A percentile compares a stretch with the other conserved stretches of the same genome.
Evolutionary conservation across 2,113 vertebrate genomes (phyloP).

Genomic region (Upupa epops): DNA sequence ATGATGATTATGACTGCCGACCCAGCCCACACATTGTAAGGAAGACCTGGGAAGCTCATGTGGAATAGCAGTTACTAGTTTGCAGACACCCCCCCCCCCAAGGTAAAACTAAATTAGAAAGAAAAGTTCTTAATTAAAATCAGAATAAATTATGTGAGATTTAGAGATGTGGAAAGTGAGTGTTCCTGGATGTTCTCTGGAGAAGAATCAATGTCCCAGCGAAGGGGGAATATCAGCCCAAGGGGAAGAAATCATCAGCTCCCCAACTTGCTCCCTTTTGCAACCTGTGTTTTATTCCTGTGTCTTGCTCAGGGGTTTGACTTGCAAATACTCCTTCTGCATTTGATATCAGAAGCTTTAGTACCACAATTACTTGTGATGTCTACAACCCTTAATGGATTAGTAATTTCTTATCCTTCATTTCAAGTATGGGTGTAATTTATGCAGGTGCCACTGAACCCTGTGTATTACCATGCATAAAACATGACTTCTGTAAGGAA

Average conservation of each 20-base stretch:
- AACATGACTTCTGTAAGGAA: not conserved
- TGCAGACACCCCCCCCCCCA: not conserved
- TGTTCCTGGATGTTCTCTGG: not conserved
- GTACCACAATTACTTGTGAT: not conserved
- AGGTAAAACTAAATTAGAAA: slow-evolving; percentile 13
- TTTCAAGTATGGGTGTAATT: not conserved
- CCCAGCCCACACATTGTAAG: not conserved
- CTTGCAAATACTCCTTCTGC: not conserved
- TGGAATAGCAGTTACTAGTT: not conserved
- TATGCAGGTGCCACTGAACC: not conserved
- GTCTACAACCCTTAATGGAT: not conserved
- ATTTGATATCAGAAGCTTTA: not conserved
- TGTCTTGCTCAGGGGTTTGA: not conserved
- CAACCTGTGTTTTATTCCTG: not conserved
- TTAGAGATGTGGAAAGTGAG: not conserved
- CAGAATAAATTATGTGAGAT: not conserved
- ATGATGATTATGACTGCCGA: not conserved
- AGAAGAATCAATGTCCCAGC: not conserved
- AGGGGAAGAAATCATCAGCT: not conserved
- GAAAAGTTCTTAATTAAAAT: not conserved
- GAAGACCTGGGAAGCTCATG: not conserved
- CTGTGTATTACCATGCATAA: not conserved
- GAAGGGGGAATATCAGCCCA: not conserved
- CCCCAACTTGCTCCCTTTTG: not conserved
- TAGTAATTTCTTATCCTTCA: not conserved